Conservation (phyloP, 2,113 vertebrate genomes). For the Mastomys coucha region DNA sequence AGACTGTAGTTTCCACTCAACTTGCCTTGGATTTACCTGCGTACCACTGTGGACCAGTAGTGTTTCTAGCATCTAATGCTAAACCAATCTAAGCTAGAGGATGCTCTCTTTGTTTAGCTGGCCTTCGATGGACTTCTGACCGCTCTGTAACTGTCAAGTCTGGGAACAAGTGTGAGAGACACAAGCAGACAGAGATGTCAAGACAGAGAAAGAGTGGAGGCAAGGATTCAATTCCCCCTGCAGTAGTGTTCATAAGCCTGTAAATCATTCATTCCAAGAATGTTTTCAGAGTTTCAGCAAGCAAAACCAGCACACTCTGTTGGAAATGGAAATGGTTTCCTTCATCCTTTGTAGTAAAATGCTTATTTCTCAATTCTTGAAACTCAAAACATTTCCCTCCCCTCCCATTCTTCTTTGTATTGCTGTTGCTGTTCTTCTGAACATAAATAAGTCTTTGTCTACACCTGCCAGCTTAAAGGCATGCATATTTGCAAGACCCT, state of each 20-base stretch:
- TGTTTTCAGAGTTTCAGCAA: not conserved
- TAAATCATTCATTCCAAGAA: not conserved
- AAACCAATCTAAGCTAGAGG: constrained; percentile 20
- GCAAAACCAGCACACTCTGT: not conserved
- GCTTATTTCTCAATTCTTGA: not conserved
- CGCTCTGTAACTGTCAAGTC: not conserved
- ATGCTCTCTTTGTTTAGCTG: not conserved
- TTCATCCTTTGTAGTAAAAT: not conserved
- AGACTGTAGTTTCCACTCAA: not conserved
- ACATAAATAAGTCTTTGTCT: not conserved
- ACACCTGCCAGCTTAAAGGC: not conserved
- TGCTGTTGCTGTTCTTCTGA: too few relatives aligned
- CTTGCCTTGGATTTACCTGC: constrained; percentile 30
- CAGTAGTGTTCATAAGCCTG: not conserved
- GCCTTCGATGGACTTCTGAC: constrained; percentile 2
- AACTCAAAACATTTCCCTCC: not conserved
- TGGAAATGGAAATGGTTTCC: not conserved
- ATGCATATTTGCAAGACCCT: not conserved
- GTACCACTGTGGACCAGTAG: not conserved
- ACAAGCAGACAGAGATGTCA: not conserved
- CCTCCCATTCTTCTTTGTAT: not conserved
- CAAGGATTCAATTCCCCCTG: not conserved
- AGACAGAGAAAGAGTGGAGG: not conserved
- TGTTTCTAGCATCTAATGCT: constrained; percentile 19
- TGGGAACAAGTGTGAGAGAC: not conserved